Conservation (phyloP, 2,113 vertebrate species). For the Mastomys natalensis region DNA sequence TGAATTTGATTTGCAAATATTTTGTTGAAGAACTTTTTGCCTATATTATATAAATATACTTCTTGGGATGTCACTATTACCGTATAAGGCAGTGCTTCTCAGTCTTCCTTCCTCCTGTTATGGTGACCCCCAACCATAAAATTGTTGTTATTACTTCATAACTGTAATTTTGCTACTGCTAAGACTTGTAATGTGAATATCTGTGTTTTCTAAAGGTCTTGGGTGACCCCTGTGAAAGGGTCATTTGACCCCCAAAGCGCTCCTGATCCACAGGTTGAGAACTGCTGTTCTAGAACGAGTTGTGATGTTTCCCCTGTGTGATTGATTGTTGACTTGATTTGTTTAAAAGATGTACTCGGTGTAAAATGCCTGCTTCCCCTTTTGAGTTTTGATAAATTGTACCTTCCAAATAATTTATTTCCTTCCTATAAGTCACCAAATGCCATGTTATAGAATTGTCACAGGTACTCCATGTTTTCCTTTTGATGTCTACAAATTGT, state of each 20-base stretch:
- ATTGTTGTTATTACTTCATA: not conserved
- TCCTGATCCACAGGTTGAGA: not conserved
- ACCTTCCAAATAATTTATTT: not conserved
- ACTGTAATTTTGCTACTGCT: not conserved
- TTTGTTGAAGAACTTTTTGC: constrained; percentile 4
- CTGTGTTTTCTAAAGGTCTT: not conserved
- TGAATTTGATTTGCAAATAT: not conserved
- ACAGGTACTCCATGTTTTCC: not conserved
- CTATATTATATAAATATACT: not conserved
- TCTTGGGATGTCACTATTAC: not conserved
- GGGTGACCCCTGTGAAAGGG: not conserved
- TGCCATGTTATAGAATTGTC: not conserved
- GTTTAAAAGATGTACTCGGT: not conserved
- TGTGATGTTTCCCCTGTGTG: not conserved
- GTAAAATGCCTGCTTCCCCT: not conserved
- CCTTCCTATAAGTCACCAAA: not conserved
- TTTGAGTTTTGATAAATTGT: not conserved
- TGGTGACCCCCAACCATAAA: not conserved
- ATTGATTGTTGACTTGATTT: not conserved
- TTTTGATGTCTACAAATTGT: not conserved
- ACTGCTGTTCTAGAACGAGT: not conserved
- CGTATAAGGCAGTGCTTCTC: not conserved
- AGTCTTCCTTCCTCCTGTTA: not conserved
- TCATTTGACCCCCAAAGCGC: not conserved
- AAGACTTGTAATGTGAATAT: not conserved